A percentile compares a stretch with the other conserved stretches of the same genome.
Evolutionary conservation across 2,888 invertebrate species (phyloP).

Genomic region (Ormyrus nitidulus): DNA sequence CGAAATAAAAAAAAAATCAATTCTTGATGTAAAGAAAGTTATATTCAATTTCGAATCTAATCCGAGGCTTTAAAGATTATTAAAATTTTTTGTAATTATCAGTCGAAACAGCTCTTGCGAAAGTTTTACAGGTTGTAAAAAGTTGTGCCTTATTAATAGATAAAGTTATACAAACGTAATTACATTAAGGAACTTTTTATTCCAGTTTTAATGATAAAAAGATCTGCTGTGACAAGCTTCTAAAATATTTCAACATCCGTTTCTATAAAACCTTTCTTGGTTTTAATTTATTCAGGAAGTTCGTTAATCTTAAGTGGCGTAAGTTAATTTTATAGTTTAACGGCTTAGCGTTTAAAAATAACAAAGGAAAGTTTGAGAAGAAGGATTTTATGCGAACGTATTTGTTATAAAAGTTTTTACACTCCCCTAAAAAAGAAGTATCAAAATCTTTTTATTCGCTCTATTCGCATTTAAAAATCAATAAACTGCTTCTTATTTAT

Average conservation of each 20-base stretch:
- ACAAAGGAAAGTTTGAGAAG: neutral
- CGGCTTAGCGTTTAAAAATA: neutral
- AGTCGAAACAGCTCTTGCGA: slow-evolving; percentile 10
- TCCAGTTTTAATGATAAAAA: slow-evolving; percentile 17
- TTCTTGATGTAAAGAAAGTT: neutral
- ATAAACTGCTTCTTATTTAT: too few relatives aligned
- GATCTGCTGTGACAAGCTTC: slow-evolving; percentile 8
- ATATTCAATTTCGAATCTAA: neutral
- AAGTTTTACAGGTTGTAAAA: neutral
- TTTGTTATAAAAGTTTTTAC: slow-evolving; percentile 3
- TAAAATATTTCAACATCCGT: neutral
- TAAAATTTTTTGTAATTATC: slow-evolving; percentile 18
- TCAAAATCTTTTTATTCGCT: too few relatives aligned
- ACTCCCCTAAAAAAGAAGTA: too few relatives aligned
- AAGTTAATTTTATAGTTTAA: slow-evolving; percentile 3
- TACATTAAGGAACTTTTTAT: neutral
- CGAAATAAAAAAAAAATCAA: neutral
- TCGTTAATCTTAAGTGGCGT: neutral
- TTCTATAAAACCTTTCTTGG: slow-evolving; percentile 1
- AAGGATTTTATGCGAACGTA: slow-evolving; percentile 4
- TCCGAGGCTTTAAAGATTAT: neutral
- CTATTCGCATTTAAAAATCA: too few relatives aligned
- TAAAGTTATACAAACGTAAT: slow-evolving; percentile 22
- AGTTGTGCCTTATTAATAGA: slow-evolving; percentile 17
- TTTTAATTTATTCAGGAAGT: slow-evolving; percentile 30